A percentile compares a stretch with the other conserved stretches of the same genome.
Conservation (phyloP, 2,888 invertebrate species). For the Cephus runcator region DNA sequence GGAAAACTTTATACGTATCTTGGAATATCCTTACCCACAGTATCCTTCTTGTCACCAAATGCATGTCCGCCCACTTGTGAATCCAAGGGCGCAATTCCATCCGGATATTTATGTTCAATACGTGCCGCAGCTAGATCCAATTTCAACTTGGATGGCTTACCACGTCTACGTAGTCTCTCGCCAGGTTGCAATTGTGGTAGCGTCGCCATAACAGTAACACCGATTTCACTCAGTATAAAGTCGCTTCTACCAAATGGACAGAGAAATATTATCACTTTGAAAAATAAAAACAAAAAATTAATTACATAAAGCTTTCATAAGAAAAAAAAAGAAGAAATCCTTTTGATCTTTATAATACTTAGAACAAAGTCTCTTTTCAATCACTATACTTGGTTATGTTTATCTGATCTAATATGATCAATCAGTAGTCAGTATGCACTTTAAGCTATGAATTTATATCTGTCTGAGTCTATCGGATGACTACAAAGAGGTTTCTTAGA, state of each 20-base stretch:
- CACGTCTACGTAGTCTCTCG: slow-evolving; percentile 11
- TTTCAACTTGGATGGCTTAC: slow-evolving; percentile 10
- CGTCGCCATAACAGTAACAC: neutral
- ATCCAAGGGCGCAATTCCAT: slow-evolving; percentile 64
- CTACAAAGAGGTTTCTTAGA: neutral
- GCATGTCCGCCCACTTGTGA: slow-evolving; percentile 77
- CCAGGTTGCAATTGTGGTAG: neutral
- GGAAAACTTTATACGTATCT: neutral
- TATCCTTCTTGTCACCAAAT: slow-evolving; percentile 66
- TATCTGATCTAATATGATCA: neutral
- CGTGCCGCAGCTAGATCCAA: neutral
- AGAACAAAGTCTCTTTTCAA: neutral
- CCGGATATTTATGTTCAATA: slow-evolving; percentile 46
- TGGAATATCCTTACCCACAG: slow-evolving; percentile 66
- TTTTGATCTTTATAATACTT: neutral
- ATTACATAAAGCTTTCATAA: neutral
- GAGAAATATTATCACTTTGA: neutral
- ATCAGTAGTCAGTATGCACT: neutral
- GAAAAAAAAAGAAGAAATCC: neutral
- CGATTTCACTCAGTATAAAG: neutral
- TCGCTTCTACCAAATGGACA: neutral
- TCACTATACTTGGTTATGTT: neutral
- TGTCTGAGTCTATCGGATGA: neutral
- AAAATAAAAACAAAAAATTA: neutral
- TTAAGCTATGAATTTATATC: neutral